phyloP scores from a whole-genome alignment of 92 coral and sea anemone species.

The Ricordea florida region DNA sequence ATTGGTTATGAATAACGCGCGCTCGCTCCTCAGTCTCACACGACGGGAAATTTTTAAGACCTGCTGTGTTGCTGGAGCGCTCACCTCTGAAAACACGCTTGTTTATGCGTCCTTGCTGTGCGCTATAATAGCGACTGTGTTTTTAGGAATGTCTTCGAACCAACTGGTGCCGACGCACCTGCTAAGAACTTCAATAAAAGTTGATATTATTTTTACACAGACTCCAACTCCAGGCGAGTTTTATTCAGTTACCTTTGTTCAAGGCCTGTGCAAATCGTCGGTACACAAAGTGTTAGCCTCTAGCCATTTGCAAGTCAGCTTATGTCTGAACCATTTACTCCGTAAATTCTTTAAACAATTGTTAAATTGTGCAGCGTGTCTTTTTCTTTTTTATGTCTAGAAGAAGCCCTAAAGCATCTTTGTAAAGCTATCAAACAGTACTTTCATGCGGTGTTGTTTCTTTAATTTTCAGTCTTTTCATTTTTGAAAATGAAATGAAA shows the following conservation, averaged over 20 bases:
- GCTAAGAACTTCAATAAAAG: slow-evolving; percentile 11
- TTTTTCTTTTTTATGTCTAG: no score
- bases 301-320: no score
- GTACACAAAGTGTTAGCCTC: no score
- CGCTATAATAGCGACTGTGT: slow-evolving; percentile 5
- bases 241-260: background rate
- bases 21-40: background rate
- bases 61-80: slow-evolving; percentile 46
- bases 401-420: no score
- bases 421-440: no score
- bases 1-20: background rate
- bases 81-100: background rate
- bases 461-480: no score
- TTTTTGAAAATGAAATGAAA: no score
- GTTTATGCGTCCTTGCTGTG: slow-evolving; percentile 19
- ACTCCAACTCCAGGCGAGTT: slow-evolving; percentile 19
- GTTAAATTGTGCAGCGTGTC: no score
- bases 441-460: no score
- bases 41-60: background rate
- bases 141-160: slow-evolving; percentile 23
- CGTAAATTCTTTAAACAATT: no score
- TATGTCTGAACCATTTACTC: no score
- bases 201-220: background rate
- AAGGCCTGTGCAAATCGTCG: background rate
- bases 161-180: slow-evolving; percentile 11